phyloP scores from a whole-genome alignment of 2,888 invertebrate genomes.

The Cephus runcator region DNA sequence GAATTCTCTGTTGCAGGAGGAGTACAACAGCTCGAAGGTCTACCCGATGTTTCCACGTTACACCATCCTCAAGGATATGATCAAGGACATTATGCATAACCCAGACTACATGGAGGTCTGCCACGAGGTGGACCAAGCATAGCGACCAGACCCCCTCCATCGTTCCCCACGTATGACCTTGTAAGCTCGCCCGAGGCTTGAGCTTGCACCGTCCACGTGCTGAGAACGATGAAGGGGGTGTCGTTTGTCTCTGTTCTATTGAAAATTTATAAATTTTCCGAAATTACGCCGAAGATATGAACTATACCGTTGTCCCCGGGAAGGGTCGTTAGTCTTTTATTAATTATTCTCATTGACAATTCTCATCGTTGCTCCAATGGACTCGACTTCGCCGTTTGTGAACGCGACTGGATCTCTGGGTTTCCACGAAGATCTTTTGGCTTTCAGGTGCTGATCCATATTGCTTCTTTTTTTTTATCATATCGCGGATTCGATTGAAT shows the following conservation, averaged over 20 bases:
- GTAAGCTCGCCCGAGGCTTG: slow-evolving; percentile 37
- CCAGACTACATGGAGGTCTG: slow-evolving; percentile 98
- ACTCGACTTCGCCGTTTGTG: too few species aligned
- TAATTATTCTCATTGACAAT: too few species aligned
- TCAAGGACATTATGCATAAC: slow-evolving; percentile 94
- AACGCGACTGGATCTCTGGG: too few species aligned
- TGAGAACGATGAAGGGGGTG: slow-evolving; percentile 50
- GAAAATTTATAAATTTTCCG: background rate
- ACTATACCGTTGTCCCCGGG: background rate
- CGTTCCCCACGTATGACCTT: slow-evolving; percentile 62
- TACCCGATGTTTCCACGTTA: slow-evolving; percentile 95
- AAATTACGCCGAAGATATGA: background rate
- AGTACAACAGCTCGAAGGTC: slow-evolving; percentile 91
- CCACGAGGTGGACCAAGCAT: slow-evolving; percentile 81
- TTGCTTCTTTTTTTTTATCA: too few species aligned
- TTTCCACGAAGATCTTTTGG: too few species aligned
- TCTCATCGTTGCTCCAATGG: too few species aligned
- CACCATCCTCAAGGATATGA: slow-evolving; percentile 96
- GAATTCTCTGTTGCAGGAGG: slow-evolving; percentile 71
- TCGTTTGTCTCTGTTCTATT: background rate
- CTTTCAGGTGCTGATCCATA: too few species aligned
- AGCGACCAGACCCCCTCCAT: slow-evolving; percentile 62
- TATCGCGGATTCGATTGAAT: too few species aligned
- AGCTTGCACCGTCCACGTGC: slow-evolving; percentile 26
- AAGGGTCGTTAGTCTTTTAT: background rate